Conservation (phyloP, 2,888 invertebrate genomes). For the Chesias legatella region DNA sequence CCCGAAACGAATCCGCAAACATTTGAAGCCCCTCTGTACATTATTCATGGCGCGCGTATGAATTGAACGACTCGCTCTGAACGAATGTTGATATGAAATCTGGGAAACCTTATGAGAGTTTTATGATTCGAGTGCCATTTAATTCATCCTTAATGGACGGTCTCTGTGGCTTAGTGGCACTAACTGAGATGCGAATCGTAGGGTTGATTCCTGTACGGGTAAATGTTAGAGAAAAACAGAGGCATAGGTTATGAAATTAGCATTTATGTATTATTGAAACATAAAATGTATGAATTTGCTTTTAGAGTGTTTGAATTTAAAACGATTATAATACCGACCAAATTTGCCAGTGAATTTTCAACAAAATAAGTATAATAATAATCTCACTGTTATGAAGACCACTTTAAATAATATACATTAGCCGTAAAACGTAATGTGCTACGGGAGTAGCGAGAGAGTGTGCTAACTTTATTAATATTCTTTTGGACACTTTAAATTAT, state of each 20-base stretch:
- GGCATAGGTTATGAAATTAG: no score
- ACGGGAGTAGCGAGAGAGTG: slow-evolving; percentile 11
- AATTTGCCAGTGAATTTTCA: slow-evolving; percentile 10
- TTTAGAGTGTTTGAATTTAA: no score
- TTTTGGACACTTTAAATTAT: no score
- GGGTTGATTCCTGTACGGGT: no score
- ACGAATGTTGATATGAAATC: slow-evolving; percentile 11
- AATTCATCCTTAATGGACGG: no score
- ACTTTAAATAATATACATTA: slow-evolving; percentile 18
- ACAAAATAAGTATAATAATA: slow-evolving; percentile 5
- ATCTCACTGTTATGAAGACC: slow-evolving; percentile 18
- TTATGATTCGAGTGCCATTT: neutral
- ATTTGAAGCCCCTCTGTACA: slow-evolving; percentile 21
- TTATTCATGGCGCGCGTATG: slow-evolving; percentile 25
- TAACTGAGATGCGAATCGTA: no score
- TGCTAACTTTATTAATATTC: slow-evolving; percentile 21
- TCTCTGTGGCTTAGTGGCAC: no score
- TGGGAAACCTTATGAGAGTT: slow-evolving; percentile 6
- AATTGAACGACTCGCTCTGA: slow-evolving; percentile 10
- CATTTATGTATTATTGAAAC: no score
- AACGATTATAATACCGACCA: no score
- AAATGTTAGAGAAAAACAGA: no score
- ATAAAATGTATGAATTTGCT: no score
- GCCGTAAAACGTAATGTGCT: slow-evolving; percentile 17
- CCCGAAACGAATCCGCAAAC: slow-evolving; percentile 7